A percentile compares a stretch with the other conserved stretches of the same genome.
These are phyloP conservation scores for Siniperca scherzeri DNA, from an alignment of 2,797 vertebrate species.

Conservation along the genomic window DNA sequence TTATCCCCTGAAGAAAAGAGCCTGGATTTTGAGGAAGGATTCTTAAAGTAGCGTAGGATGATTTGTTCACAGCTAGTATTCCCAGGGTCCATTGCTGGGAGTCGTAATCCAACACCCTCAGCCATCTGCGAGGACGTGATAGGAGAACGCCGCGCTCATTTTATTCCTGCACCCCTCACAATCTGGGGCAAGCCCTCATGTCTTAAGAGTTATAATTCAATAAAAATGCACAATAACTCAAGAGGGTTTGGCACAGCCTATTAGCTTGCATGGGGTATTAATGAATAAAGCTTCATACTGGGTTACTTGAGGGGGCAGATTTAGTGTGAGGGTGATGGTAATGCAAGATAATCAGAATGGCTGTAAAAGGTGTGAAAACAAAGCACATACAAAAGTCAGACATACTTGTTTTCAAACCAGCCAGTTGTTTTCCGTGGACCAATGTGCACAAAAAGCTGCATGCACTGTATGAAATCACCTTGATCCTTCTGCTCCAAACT, in stretches of 20 bases:
- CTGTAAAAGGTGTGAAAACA: constrained; percentile 31
- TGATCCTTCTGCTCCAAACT: not conserved
- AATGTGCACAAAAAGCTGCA: not conserved
- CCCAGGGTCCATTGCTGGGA: constrained; percentile 77
- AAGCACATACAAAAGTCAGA: not conserved
- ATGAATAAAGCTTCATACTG: constrained; percentile 62
- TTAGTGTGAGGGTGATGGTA: constrained; percentile 38
- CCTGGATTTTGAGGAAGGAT: constrained; percentile 48
- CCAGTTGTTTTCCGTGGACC: not conserved
- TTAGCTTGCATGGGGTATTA: constrained; percentile 42
- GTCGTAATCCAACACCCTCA: constrained; percentile 80
- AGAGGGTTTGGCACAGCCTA: constrained; percentile 33
- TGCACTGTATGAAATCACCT: not conserved
- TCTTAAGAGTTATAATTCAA: constrained; percentile 71
- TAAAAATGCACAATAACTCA: constrained; percentile 72
- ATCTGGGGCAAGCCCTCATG: constrained; percentile 44
- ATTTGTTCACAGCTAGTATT: constrained; percentile 85
- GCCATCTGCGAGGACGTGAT: constrained; percentile 85
- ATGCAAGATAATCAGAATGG: constrained; percentile 40
- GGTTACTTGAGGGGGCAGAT: constrained; percentile 58
- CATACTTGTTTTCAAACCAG: constrained; percentile 3
- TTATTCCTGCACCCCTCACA: constrained; percentile 58
- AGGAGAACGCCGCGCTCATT: constrained; percentile 75
- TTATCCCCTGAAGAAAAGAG: constrained; percentile 66
- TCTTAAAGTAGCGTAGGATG: constrained; percentile 72